Conservation (phyloP, 2,113 vertebrate species). For the Trematocara nigrifrons region DNA sequence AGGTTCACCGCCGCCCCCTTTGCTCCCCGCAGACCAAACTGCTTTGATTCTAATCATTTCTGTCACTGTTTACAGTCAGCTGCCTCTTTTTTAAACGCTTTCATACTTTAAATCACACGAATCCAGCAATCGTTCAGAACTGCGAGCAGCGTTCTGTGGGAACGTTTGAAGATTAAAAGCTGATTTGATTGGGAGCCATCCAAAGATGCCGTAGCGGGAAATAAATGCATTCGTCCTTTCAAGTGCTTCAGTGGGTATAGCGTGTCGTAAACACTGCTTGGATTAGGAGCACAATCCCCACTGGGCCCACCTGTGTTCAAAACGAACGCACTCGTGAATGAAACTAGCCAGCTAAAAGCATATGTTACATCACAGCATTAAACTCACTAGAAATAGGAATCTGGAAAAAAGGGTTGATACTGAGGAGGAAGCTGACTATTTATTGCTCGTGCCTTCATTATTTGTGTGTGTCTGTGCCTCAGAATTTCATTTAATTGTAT, state of each 20-base stretch:
- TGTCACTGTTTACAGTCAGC: neutral
- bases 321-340: conserved; percentile 10
- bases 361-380: neutral
- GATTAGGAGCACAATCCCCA: neutral
- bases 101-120: neutral
- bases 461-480: neutral
- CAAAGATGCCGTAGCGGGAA: neutral
- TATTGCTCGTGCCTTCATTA: neutral
- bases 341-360: conserved; percentile 13
- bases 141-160: neutral
- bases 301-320: conserved; percentile 5
- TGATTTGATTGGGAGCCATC: neutral
- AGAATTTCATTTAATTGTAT: neutral
- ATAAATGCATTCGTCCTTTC: conserved; percentile 6
- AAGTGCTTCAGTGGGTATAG: neutral
- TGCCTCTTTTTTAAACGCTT: neutral
- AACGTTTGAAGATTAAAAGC: conserved; percentile 9
- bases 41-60: neutral
- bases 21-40: neutral
- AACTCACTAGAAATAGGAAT: neutral
- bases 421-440: neutral
- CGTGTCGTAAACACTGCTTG: neutral
- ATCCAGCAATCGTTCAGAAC: neutral
- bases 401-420: neutral
- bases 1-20: neutral